Base-by-base conservation (phyloP, 2,888 invertebrate genomes). In the Leptothorax acervorum region DNA sequence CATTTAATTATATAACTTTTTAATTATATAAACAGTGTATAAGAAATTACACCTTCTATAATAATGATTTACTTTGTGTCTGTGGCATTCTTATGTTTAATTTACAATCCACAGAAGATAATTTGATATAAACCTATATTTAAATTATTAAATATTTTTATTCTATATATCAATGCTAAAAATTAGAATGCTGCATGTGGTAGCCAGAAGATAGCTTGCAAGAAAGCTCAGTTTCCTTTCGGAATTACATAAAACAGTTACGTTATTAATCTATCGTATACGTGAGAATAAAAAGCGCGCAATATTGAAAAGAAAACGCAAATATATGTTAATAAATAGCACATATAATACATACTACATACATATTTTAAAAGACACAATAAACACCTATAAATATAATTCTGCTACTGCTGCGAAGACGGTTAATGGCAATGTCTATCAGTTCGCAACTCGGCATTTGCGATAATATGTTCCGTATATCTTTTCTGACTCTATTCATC, bases 391-490 rank as follows among this genome's bases (percentile, higher is more conserved):
- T 23, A 60, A 18, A 63, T 63, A 35, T 15, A 63, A 12, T 15
- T 31, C 31, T 48, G 31, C 11, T 23, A 18, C 15, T 23, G 23
- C 23, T 39, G 9, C 45, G 74, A 35, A 35, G 12, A 35, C 39
- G 35, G 11, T 75, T 75, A 75, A 51, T 75, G 23, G n/a, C n/a
- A n/a, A n/a, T n/a, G n/a, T 51, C 75, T 75, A 48, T 74, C 31
- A n/a, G 31, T 60, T 23, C 9, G 23, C 6, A 39, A 51, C 3
- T 51, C 6, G 9, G 63, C 60, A n/a, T 62, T 31, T 45, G 48
- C 23, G 48, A 51, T 35, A 63, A 6, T 42, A 31, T 39, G 23
- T 48, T 75, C 9, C 3, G 18, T 39, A 39, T 39, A 48, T 65
- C 65, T 23, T 75, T 35, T 48, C 63, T 6, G 48, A 35, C 48